Base-by-base conservation (phyloP, 1,140 invertebrate genomes). In the Aradophagus sp. region DNA sequence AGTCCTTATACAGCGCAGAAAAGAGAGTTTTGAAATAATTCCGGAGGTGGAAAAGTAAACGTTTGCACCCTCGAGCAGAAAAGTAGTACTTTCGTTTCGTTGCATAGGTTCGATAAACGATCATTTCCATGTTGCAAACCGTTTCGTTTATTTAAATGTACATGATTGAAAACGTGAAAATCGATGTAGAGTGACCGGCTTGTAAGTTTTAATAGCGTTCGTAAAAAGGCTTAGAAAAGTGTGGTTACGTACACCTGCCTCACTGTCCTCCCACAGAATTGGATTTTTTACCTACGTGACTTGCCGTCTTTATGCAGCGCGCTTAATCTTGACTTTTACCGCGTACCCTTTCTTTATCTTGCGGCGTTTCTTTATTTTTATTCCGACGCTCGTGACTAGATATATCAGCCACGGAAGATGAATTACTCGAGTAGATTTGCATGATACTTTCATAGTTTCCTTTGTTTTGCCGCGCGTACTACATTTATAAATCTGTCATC, bases 201-300 rank as follows among this genome's bases (percentile, higher is more conserved):
- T 44, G 58, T 73, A 63, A 73, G 53, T 73, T 73, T 68, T 73
- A 63, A 48, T 52, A 56, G 45, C 62, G 45, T 34, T 62, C 26
- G 14, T 58, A 47, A 38, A 56, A 48, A 45, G 62, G 63, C 26
- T 67, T 56, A 32, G 56, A 55, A 50, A 13, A 32, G 56, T 41
- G 62, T 45, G 39, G 41, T 52, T 59, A 50, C 56, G 53, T 65
- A 65, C 65, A 71, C 47, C 68, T 52, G 55, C 50, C 55, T 66
- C 72, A 55, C 63, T 75, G 68, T 75, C 68, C 63, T 61, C 63
- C 68, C 56, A 48, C 67, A 72, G 59, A 58, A 72, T 75, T 66
- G 58, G 73, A 75, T 75, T 72, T 75, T 68, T 74, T 68, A 74
- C 68, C 58, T 71, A 74, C 72, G 72, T 71, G 72, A 74, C 67